A percentile compares a stretch with the other conserved stretches of the same genome.
phyloP scores from a whole-genome alignment of 2,797 vertebrate species.

The Chiroxiphia lanceolata region DNA sequence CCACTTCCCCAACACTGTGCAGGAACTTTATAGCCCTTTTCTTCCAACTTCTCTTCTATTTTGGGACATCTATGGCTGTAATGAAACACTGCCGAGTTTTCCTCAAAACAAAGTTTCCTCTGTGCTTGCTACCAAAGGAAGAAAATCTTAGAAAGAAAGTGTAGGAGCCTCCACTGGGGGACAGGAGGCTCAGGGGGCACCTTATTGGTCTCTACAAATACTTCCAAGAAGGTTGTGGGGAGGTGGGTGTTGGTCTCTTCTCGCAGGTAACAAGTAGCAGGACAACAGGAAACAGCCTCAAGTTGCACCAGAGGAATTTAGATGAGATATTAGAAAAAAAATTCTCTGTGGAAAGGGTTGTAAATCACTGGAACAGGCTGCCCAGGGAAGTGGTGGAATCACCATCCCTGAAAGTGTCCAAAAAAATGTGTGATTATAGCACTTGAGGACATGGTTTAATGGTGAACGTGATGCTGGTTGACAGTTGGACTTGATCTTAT shows the following conservation, averaged over 20 bases:
- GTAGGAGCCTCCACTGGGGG: neutral
- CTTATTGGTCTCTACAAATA: neutral
- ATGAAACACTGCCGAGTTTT: neutral
- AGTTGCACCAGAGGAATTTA: neutral
- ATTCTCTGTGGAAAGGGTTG: neutral
- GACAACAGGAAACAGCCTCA: neutral
- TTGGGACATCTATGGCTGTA: neutral
- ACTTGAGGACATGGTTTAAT: neutral
- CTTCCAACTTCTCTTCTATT: neutral
- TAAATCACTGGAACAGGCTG: neutral
- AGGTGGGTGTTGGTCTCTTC: neutral
- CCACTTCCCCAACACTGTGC: neutral
- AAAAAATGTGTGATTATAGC: fast-evolving
- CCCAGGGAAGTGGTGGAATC: neutral
- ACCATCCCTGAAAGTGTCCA: neutral
- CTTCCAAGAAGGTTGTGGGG: neutral
- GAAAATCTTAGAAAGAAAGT: neutral
- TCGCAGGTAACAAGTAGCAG: neutral
- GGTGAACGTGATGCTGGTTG: fast-evolving
- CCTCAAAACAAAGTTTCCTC: neutral
- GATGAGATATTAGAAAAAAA: no score
- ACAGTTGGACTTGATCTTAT: neutral
- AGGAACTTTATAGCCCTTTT: neutral
- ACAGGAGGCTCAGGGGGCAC: neutral
- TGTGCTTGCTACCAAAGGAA: neutral